Conservation (phyloP, 2,113 vertebrate species). For the Platanista minor region DNA sequence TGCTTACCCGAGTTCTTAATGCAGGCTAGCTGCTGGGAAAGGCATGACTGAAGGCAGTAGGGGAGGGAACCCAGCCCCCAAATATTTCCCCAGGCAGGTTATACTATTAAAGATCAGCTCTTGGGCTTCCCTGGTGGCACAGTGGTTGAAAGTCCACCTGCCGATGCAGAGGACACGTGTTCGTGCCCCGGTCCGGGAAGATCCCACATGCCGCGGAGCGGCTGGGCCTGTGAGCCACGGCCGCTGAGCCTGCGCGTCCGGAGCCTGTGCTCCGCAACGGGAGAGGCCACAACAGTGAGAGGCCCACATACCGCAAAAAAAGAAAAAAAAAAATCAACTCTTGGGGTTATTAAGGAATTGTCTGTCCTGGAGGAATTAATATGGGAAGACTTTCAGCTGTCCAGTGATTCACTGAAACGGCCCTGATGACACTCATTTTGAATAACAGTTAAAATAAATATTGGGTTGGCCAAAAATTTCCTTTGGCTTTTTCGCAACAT, state of each 20-base stretch:
- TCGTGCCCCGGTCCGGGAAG: too few relatives aligned
- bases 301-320: too few relatives aligned
- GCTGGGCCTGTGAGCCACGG: too few relatives aligned
- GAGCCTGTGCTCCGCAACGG: too few relatives aligned
- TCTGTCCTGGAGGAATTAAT: background rate
- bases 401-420: background rate
- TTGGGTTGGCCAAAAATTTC: background rate
- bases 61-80: background rate
- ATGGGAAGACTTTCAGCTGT: background rate
- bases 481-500: too few relatives aligned
- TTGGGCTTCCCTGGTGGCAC: too few relatives aligned
- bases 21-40: background rate
- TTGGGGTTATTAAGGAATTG: background rate
- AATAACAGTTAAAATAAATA: background rate
- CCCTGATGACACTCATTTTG: background rate
- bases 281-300: too few relatives aligned
- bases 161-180: too few relatives aligned
- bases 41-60: accelerated
- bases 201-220: too few relatives aligned
- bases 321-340: background rate
- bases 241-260: too few relatives aligned
- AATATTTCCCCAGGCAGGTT: background rate
- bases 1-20: background rate
- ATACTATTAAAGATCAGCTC: background rate
- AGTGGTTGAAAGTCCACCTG: too few relatives aligned